These are phyloP conservation scores for Pipistrellus kuhlii DNA, from an alignment of 2,797 vertebrate species.

Conservation along the genomic window DNA sequence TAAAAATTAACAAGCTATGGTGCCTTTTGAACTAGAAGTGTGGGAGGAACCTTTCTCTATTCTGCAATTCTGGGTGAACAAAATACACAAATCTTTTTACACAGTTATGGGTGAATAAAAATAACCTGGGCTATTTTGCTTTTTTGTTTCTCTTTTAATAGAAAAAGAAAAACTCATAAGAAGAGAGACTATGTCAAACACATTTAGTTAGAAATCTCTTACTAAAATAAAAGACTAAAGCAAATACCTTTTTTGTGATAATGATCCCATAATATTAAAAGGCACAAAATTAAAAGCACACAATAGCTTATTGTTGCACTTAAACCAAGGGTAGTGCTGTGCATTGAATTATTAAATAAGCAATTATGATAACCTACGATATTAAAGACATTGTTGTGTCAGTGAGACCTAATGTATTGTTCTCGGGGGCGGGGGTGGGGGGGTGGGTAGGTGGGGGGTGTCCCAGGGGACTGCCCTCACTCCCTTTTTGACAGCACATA, in stretches of 20 bases:
- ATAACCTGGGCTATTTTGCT: not conserved
- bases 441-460: not conserved
- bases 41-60: not conserved
- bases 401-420: conserved; percentile 72
- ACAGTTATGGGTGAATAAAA: not conserved
- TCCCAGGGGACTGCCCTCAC: fast-evolving
- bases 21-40: not conserved
- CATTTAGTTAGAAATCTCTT: conserved; percentile 16
- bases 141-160: not conserved
- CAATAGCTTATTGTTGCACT: conserved; percentile 88
- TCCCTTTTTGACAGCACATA: not conserved
- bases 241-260: conserved; percentile 62
- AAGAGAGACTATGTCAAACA: conserved; percentile 24
- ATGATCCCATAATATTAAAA: conserved; percentile 52
- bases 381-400: conserved; percentile 89
- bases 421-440: not conserved
- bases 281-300: conserved; percentile 86
- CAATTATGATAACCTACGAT: conserved; percentile 79
- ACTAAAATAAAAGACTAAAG: conserved; percentile 50
- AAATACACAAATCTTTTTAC: too few species aligned
- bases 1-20: not conserved
- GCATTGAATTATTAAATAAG: conserved; percentile 92
- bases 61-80: not conserved
- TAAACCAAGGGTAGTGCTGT: conserved; percentile 86
- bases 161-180: conserved; percentile 31